Evolutionary conservation across 2,797 vertebrate genomes (phyloP).

Genomic region (Spinibarbus caldwelli): DNA sequence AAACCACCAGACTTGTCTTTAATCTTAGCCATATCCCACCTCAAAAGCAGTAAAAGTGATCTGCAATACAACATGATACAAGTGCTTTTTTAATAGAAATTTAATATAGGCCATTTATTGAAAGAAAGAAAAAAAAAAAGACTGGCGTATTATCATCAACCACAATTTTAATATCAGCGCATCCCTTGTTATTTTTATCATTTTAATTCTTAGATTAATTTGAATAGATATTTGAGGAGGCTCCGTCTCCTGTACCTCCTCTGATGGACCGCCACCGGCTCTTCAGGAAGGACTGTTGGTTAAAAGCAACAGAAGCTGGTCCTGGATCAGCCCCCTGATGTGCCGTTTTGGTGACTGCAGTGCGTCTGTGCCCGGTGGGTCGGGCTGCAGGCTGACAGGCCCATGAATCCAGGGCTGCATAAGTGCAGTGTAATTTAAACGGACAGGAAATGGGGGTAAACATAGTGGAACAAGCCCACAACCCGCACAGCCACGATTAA

Average conservation of each 20-base stretch:
- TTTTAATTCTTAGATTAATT: not conserved
- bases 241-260: not conserved
- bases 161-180: not conserved
- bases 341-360: slow-evolving; percentile 16
- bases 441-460: slow-evolving; percentile 61
- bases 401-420: slow-evolving; percentile 58
- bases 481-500: slow-evolving; percentile 50
- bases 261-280: not conserved
- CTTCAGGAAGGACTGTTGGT: not conserved
- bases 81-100: no score
- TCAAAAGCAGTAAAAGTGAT: no score
- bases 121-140: no score
- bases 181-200: not conserved
- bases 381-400: slow-evolving; percentile 50
- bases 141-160: no score
- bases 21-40: no score
- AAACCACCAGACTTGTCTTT: no score
- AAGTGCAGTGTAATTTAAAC: slow-evolving; percentile 61
- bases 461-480: slow-evolving; percentile 57
- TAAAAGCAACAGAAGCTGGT: slow-evolving; percentile 30
- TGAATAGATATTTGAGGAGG: not conserved
- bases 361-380: slow-evolving; percentile 48
- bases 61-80: no score
- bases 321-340: slow-evolving; percentile 23
- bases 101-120: not conserved